Evolutionary conservation across 2,113 vertebrate species (phyloP), one percentile per base, ranked within the genome.

Genomic region (Arenaria interpres): DNA sequence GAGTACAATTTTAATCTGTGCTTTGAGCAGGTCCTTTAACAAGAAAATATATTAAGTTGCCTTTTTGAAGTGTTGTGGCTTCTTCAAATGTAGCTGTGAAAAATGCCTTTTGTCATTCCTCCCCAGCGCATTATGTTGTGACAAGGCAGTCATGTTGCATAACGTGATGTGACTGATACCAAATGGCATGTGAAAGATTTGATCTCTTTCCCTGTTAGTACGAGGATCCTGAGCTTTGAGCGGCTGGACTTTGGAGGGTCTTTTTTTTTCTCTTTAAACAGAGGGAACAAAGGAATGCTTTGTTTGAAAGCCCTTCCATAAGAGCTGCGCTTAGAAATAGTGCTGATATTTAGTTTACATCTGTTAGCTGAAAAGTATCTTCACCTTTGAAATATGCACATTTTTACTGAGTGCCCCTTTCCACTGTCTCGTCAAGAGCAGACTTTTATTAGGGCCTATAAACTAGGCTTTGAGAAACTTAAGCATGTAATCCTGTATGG

Each of bases 61-160:
- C 41, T 53, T 21, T 75, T 84, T 85, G 51, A 96, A 95, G 74
- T 72, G 60, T 66, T 91, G 80, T 76, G 91, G 86, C 41, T 95
- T 95, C 92, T 92, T 89, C 87, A 91, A 87, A 93, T 0, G 6
- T 85, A 89, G 53, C 87, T 95, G 92, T 83, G 91, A 96, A 92
- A 96, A 95, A 92, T 2, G 5, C 69, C 53, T 95, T 96, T 97
- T 97, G 91, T 97, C 92, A 79, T 97, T 95, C 91, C 74, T 97
- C 87, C 93, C 66, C 57, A 79, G 66, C 22, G 45, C 84, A 88
- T 91, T 93, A 66, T 89, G 91, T 89, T 95, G 94, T 95, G 96
- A 95, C 91, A 96, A 93, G 84, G 68, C 74, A 95, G 84, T 82
- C 77, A n/a, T 54, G 67, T 96, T 97, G 85, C 63, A 76, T 95